These are phyloP conservation scores for Muntiacus reevesi DNA, from an alignment of 2,113 vertebrate species.

Conservation along the genomic window DNA sequence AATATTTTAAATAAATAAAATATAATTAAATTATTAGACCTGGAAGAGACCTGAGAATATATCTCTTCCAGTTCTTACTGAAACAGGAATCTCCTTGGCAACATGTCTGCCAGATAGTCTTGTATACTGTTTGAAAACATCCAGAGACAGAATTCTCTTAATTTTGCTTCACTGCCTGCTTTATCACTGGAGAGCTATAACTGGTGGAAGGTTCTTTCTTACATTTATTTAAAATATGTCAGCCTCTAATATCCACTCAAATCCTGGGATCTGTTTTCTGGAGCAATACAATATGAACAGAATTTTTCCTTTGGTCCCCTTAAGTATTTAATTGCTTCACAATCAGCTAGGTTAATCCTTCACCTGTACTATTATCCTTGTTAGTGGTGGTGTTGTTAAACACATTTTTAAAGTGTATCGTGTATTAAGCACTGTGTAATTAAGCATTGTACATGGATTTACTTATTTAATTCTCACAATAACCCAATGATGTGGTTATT, in stretches of 20 bases:
- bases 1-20: slow-evolving; percentile 48
- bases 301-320: not conserved
- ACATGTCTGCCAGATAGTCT: not conserved
- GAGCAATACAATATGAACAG: not conserved
- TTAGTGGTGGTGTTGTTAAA: not conserved
- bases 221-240: not conserved
- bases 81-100: not conserved
- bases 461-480: not conserved
- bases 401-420: not conserved
- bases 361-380: not conserved
- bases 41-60: slow-evolving; percentile 13
- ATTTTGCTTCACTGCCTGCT: not conserved
- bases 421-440: not conserved
- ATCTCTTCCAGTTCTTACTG: not conserved
- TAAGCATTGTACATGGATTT: not conserved
- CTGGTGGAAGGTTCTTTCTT: not conserved
- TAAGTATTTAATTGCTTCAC: not conserved
- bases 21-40: not conserved
- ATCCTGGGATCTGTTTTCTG: not conserved
- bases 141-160: not conserved
- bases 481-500: not conserved
- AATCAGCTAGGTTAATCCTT: not conserved
- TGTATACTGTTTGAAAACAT: not conserved
- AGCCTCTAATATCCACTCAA: not conserved
- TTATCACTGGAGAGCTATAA: not conserved